phyloP scores from a whole-genome alignment of 1,140 invertebrate genomes.

The Ceratina australensis region DNA sequence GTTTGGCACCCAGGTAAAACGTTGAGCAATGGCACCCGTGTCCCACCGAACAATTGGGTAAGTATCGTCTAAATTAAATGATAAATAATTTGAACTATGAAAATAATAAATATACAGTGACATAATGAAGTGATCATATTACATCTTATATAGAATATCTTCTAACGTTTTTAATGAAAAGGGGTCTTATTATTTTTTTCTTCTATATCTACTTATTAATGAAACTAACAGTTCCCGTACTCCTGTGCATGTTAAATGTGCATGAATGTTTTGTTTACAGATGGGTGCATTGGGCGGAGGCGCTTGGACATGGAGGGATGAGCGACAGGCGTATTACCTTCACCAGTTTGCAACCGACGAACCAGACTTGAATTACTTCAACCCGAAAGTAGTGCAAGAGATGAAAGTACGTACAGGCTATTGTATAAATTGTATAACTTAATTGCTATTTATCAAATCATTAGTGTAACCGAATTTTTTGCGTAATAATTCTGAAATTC shows the following conservation, averaged over 20 bases:
- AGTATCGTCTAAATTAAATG: constrained; percentile 12
- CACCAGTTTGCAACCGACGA: constrained; percentile 87
- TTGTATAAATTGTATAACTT: neutral
- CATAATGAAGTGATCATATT: too few relatives aligned
- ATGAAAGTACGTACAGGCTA: constrained; percentile 80
- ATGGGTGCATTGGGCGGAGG: constrained; percentile 83
- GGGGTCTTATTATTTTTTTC: too few relatives aligned
- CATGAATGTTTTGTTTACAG: constrained; percentile 69
- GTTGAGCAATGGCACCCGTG: constrained; percentile 80
- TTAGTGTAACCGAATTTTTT: too few relatives aligned
- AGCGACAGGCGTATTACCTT: constrained; percentile 86
- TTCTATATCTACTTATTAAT: too few relatives aligned
- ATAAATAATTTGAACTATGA: too few relatives aligned
- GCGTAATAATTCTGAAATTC: too few relatives aligned
- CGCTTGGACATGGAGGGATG: constrained; percentile 85
- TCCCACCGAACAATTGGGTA: constrained; percentile 90
- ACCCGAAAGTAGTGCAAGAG: constrained; percentile 81
- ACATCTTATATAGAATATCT: too few relatives aligned
- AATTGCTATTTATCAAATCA: too few relatives aligned
- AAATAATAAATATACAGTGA: too few relatives aligned
- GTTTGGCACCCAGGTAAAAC: constrained; percentile 82
- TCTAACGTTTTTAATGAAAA: too few relatives aligned
- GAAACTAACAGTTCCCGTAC: too few relatives aligned
- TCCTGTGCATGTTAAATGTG: neutral
- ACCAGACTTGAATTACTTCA: constrained; percentile 87